Evolutionary conservation across 2,888 invertebrate species (phyloP).

Genomic region (Drosophila atripex): DNA sequence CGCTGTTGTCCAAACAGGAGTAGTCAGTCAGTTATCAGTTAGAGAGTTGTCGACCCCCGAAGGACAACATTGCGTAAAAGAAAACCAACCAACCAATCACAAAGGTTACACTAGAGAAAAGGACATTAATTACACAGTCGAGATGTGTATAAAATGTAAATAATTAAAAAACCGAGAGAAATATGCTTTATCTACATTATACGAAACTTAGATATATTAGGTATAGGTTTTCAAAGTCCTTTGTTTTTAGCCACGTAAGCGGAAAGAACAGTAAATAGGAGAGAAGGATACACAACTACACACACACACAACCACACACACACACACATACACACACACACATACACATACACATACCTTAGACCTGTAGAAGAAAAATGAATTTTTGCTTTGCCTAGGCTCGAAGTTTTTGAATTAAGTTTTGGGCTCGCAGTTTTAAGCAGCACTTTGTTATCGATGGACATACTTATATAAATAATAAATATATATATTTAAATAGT

Average conservation of each 20-base stretch:
- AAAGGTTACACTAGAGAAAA: slow-evolving; percentile 20
- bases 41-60: neutral
- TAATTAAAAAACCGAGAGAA: slow-evolving; percentile 35
- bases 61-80: neutral
- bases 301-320: slow-evolving; percentile 6
- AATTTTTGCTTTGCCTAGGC: slow-evolving; percentile 46
- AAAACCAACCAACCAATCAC: slow-evolving; percentile 29
- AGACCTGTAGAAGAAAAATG: slow-evolving; percentile 25
- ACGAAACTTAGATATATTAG: slow-evolving; percentile 41
- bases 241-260: slow-evolving; percentile 37
- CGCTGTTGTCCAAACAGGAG: slow-evolving; percentile 56
- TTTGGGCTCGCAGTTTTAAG: slow-evolving; percentile 37
- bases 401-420: slow-evolving; percentile 38
- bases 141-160: slow-evolving; percentile 50
- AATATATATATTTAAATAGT: slow-evolving; percentile 14
- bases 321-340: neutral
- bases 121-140: slow-evolving; percentile 44
- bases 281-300: neutral
- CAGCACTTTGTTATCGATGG: slow-evolving; percentile 41
- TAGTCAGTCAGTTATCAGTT: slow-evolving; percentile 34
- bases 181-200: slow-evolving; percentile 51
- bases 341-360: neutral
- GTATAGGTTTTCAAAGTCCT: slow-evolving; percentile 39
- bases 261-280: neutral
- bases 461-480: slow-evolving; percentile 25